Evolutionary conservation across 2,888 invertebrate species (phyloP).

Genomic region (Ceramica pisi): DNA sequence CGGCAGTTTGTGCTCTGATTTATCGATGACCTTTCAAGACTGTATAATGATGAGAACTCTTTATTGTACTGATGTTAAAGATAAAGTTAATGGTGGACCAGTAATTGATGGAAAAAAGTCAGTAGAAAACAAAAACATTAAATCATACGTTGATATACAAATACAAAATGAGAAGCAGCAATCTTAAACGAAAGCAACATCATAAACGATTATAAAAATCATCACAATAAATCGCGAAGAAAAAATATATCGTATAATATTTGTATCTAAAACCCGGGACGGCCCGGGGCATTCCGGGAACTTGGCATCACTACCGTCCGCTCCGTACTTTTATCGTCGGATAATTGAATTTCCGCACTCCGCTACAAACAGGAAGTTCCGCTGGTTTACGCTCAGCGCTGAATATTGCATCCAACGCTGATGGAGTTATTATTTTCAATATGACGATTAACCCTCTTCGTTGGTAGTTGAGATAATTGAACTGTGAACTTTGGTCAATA

Average conservation of each 20-base stretch:
- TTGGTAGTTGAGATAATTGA: slow-evolving; percentile 66
- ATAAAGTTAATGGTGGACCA: neutral
- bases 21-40: neutral
- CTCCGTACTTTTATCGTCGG: slow-evolving; percentile 85
- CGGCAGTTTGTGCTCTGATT: neutral
- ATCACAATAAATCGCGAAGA: slow-evolving; percentile 21
- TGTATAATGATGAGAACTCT: neutral
- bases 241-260: slow-evolving; percentile 58
- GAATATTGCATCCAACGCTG: slow-evolving; percentile 82
- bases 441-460: slow-evolving; percentile 68
- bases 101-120: neutral
- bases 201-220: slow-evolving; percentile 37
- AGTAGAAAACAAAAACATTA: neutral
- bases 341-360: slow-evolving; percentile 89
- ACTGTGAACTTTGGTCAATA: slow-evolving; percentile 50
- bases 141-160: neutral
- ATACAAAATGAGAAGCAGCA: neutral
- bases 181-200: neutral
- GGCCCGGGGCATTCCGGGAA: slow-evolving; percentile 59
- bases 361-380: slow-evolving; percentile 87
- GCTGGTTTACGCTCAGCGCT: slow-evolving; percentile 77
- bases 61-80: neutral
- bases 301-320: slow-evolving; percentile 70
- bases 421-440: slow-evolving; percentile 85
- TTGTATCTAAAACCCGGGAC: slow-evolving; percentile 55